Conservation (phyloP, 2,888 invertebrate species). For the Erebia epiphron region DNA sequence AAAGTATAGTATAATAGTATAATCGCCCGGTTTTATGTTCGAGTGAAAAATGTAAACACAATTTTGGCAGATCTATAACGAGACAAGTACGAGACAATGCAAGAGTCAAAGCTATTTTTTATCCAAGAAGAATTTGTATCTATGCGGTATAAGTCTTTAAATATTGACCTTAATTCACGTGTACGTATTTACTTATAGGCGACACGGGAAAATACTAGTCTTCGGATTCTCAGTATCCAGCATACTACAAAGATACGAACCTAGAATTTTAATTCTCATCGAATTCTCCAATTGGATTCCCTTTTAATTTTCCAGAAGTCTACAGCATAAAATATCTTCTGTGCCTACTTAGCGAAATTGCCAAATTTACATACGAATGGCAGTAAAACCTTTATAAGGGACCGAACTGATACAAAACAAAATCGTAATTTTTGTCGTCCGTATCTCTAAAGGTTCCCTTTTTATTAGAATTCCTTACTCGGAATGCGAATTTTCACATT, state of each 20-base stretch:
- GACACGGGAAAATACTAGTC: too few species aligned
- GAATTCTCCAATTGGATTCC: constrained; percentile 16
- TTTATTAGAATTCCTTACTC: constrained; percentile 34
- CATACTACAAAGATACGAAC: neutral
- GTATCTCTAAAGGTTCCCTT: constrained; percentile 26
- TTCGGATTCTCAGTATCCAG: neutral
- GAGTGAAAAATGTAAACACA: too few species aligned
- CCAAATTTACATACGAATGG: constrained; percentile 45
- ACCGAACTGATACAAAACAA: constrained; percentile 43
- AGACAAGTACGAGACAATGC: too few species aligned
- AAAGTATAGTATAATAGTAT: too few species aligned
- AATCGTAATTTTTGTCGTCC: constrained; percentile 40
- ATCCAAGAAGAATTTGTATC: too few species aligned
- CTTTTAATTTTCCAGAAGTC: constrained; percentile 33
- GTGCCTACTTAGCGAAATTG: constrained; percentile 42
- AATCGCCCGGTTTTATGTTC: too few species aligned
- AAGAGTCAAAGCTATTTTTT: too few species aligned
- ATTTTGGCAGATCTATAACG: too few species aligned
- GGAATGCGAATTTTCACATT: constrained; percentile 16
- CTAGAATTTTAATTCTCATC: constrained; percentile 12
- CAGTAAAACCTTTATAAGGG: constrained; percentile 43
- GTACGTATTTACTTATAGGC: too few species aligned
- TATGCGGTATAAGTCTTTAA: too few species aligned
- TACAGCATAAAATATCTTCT: constrained; percentile 31
- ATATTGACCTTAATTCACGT: too few species aligned